These are phyloP conservation scores for Nomada fucata DNA, from an alignment of 2,888 invertebrate genomes.

Conservation along the genomic window DNA sequence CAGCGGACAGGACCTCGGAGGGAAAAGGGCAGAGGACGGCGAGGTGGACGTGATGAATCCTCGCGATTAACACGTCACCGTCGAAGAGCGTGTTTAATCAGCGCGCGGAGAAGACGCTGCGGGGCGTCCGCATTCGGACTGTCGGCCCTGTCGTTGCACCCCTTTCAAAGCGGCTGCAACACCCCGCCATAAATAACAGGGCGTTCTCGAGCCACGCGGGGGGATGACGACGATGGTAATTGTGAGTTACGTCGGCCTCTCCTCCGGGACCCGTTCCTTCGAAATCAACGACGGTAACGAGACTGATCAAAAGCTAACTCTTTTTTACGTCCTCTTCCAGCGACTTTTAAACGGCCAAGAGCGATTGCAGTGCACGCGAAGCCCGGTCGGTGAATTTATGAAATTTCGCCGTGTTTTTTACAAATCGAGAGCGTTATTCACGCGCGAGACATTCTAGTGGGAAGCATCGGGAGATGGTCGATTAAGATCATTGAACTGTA, in stretches of 20 bases:
- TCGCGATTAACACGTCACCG: conserved; percentile 81
- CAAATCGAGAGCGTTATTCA: not conserved
- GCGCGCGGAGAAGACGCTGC: conserved; percentile 78
- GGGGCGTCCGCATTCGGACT: conserved; percentile 78
- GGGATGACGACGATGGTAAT: conserved; percentile 78
- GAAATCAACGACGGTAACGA: conserved; percentile 68
- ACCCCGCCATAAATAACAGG: conserved; percentile 79
- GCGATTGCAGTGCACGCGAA: conserved; percentile 21
- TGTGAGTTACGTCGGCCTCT: conserved; percentile 75
- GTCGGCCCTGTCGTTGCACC: conserved; percentile 69
- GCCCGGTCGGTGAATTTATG: conserved; percentile 26
- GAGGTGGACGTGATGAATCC: conserved; percentile 77
- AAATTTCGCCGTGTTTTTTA: not conserved
- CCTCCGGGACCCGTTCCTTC: conserved; percentile 49
- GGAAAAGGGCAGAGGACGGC: conserved; percentile 28
- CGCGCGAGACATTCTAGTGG: too few species aligned
- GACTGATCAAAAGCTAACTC: conserved; percentile 57
- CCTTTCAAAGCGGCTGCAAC: conserved; percentile 69
- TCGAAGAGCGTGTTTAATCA: conserved; percentile 81
- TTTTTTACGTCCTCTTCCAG: conserved; percentile 18
- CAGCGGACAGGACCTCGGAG: not conserved
- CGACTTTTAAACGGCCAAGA: conserved; percentile 12
- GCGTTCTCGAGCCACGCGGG: conserved; percentile 69
- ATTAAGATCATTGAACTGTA: too few species aligned
- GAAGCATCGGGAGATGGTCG: too few species aligned